Percentiles rank a stretch among this genome's conserved stretches.
Conservation (phyloP, 2,888 invertebrate species). For the Camptogramma bilineatum region DNA sequence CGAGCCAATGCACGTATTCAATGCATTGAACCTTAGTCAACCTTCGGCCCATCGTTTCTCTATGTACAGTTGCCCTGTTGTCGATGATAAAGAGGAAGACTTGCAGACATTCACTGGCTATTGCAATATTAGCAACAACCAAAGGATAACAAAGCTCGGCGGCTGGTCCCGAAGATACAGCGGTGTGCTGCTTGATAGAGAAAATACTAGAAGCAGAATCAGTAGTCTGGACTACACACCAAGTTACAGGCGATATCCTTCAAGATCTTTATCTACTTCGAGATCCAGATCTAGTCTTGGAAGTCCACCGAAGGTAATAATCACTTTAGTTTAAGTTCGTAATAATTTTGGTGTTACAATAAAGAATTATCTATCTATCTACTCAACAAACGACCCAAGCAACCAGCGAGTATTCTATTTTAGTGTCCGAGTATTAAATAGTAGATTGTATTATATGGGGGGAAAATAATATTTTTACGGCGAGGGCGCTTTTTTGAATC, state of each 20-base stretch:
- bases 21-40: slow-evolving; percentile 88
- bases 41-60: slow-evolving; percentile 88
- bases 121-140: slow-evolving; percentile 78
- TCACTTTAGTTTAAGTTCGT: background rate
- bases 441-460: too few species aligned
- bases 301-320: slow-evolving; percentile 79
- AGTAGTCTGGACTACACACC: slow-evolving; percentile 84
- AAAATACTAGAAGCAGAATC: slow-evolving; percentile 73
- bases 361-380: too few species aligned
- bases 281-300: slow-evolving; percentile 79
- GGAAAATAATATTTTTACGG: too few species aligned
- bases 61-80: slow-evolving; percentile 87
- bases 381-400: background rate
- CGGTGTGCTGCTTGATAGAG: slow-evolving; percentile 73
- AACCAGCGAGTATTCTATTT: background rate
- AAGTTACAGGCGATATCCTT: slow-evolving; percentile 83
- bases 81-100: slow-evolving; percentile 82
- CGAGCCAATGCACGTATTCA: slow-evolving; percentile 90
- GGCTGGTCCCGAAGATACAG: slow-evolving; percentile 75
- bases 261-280: slow-evolving; percentile 68
- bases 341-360: too few species aligned
- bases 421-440: background rate
- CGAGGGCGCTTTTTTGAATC: too few species aligned
- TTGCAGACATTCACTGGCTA: slow-evolving; percentile 77
- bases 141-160: slow-evolving; percentile 78